Conservation (phyloP, 2,888 invertebrate species). For the Phortica okadai region DNA sequence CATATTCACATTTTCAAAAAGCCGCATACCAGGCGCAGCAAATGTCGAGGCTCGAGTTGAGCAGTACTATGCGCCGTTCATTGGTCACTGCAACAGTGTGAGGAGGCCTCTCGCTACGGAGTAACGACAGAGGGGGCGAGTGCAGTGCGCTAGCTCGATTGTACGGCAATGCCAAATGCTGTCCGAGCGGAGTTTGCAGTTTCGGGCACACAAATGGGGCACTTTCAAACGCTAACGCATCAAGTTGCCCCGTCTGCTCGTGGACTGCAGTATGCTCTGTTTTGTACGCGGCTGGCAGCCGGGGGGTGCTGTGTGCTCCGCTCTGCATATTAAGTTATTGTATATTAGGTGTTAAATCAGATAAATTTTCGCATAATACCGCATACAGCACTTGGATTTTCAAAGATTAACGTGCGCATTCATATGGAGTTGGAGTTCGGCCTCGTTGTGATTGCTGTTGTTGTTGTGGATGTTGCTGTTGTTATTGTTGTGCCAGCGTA, state of each 20-base stretch:
- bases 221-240: not conserved
- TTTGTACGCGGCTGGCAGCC: not conserved
- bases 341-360: conserved; percentile 78
- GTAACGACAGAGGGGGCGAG: not conserved
- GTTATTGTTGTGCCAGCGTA: conserved; percentile 38
- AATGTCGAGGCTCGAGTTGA: not conserved
- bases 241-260: not conserved
- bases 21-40: conserved; percentile 67
- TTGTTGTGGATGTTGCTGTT: conserved; percentile 31
- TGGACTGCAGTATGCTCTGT: not conserved
- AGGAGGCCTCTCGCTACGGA: not conserved
- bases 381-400: conserved; percentile 77
- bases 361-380: conserved; percentile 78
- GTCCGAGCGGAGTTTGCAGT: not conserved
- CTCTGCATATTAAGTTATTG: conserved; percentile 77
- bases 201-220: conserved; percentile 1
- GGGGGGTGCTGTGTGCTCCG: conserved; percentile 28
- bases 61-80: not conserved
- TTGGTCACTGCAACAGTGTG: not conserved
- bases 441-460: conserved; percentile 33
- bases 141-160: conserved; percentile 46
- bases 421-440: conserved; percentile 52
- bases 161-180: conserved; percentile 11
- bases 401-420: conserved; percentile 75
- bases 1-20: conserved; percentile 74